phyloP scores from a whole-genome alignment of 2,888 invertebrate species.

The Agrotis clavis region DNA sequence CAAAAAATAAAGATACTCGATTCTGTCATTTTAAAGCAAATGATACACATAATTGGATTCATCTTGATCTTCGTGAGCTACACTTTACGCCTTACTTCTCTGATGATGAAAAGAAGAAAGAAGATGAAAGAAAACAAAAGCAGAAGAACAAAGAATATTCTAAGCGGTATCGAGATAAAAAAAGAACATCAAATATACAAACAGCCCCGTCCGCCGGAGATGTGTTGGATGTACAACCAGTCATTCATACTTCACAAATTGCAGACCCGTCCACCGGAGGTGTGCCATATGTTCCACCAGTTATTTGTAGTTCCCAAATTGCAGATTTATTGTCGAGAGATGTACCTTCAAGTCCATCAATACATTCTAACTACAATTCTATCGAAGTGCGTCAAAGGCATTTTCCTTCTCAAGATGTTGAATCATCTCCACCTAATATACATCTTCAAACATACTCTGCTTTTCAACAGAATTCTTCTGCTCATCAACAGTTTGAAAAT shows the following conservation, averaged over 20 bases:
- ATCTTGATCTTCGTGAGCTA: too few relatives aligned
- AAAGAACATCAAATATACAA: conserved; percentile 37
- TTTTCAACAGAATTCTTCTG: conserved; percentile 42
- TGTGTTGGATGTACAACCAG: conserved; percentile 8
- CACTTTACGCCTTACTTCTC: too few relatives aligned
- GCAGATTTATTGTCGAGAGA: conserved; percentile 4
- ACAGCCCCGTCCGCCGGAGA: conserved; percentile 17
- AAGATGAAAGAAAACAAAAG: too few relatives aligned
- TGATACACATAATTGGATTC: too few relatives aligned
- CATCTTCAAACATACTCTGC: conserved; percentile 41
- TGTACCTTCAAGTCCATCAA: conserved; percentile 9
- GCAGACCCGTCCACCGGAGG: conserved; percentile 9
- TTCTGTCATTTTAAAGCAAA: too few relatives aligned
- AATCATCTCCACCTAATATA: conserved; percentile 34
- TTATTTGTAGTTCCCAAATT: conserved; percentile 11
- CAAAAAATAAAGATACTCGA: too few relatives aligned
- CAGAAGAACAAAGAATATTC: too few relatives aligned
- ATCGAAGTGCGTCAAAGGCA: conserved; percentile 20
- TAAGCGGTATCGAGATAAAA: too few relatives aligned
- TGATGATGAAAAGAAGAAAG: too few relatives aligned
- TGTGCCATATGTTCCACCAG: conserved; percentile 9
- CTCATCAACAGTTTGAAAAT: conserved; percentile 38
- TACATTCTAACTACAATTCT: conserved; percentile 4
- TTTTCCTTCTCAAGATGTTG: conserved; percentile 25
- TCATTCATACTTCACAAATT: conserved; percentile 12